phyloP scores from a whole-genome alignment of 2,888 invertebrate species.

The Neria commutata region DNA sequence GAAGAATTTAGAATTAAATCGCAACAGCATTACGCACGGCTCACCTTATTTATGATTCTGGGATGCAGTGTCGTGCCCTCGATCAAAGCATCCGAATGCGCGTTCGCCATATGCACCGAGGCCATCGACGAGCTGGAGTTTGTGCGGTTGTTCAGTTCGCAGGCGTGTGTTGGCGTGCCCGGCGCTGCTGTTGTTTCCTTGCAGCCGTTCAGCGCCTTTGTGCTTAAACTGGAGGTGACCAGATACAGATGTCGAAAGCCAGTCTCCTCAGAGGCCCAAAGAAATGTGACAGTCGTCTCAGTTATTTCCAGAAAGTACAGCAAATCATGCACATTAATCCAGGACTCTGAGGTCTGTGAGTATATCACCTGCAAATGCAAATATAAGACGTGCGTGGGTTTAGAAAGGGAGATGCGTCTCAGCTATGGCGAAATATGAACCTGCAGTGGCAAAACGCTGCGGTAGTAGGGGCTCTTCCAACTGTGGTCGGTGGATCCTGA shows the following conservation, averaged over 20 bases:
- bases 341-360: conserved; percentile 71
- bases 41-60: conserved; percentile 69
- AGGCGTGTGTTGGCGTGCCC: conserved; percentile 10
- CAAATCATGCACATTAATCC: conserved; percentile 94
- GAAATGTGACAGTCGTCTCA: conserved; percentile 67
- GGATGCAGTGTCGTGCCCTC: conserved; percentile 63
- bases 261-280: conserved; percentile 93
- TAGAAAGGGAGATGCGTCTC: no score
- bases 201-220: conserved; percentile 64
- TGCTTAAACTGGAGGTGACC: conserved; percentile 69
- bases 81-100: conserved; percentile 45
- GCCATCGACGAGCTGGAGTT: conserved; percentile 16
- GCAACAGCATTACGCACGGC: neutral
- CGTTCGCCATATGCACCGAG: conserved; percentile 35
- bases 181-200: conserved; percentile 33
- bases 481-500: conserved; percentile 57
- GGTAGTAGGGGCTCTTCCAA: conserved; percentile 60
- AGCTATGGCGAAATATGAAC: no score
- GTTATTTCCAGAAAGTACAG: conserved; percentile 75
- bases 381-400: no score
- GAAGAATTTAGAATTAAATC: conserved; percentile 28
- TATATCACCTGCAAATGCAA: conserved; percentile 54
- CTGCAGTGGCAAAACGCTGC: conserved; percentile 57
- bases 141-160: conserved; percentile 22
- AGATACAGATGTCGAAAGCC: conserved; percentile 89